phyloP scores from a whole-genome alignment of 2,113 vertebrate genomes.

The Ailuropoda melanoleuca region DNA sequence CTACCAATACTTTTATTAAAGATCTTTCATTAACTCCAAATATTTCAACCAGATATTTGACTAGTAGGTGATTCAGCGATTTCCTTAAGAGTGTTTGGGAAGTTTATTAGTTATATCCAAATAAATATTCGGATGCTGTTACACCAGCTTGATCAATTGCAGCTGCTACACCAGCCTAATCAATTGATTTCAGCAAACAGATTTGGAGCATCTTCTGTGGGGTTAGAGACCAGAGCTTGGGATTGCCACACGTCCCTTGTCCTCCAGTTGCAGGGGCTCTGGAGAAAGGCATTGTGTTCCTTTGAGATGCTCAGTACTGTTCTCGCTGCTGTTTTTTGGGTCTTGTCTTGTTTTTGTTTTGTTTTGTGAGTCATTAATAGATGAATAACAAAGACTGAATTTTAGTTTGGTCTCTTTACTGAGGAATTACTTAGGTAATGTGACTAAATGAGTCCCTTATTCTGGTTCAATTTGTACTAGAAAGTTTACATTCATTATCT shows the following conservation, averaged over 20 bases:
- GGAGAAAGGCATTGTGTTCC: not conserved
- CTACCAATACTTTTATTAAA: not conserved
- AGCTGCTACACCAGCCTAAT: rapidly evolving
- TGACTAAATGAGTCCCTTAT: not conserved
- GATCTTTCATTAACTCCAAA: not conserved
- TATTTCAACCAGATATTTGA: not conserved
- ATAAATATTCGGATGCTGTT: not conserved
- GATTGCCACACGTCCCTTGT: not conserved
- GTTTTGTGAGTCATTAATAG: not conserved
- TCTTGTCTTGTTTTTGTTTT: not conserved
- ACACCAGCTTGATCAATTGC: not conserved
- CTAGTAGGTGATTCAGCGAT: not conserved
- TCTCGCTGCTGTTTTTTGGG: not conserved
- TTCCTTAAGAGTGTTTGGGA: not conserved
- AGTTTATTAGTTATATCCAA: not conserved
- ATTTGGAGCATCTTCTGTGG: not conserved
- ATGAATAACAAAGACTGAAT: not conserved
- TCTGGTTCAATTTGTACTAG: not conserved
- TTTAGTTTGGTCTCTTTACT: not conserved
- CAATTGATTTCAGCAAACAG: not conserved
- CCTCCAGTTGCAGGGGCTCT: not conserved
- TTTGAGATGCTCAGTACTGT: not conserved
- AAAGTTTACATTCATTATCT: not conserved
- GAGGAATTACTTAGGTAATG: not conserved
- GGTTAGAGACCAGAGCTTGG: not conserved